Base-by-base conservation (phyloP, 2,888 invertebrate species). In the Melanargia galathea region DNA sequence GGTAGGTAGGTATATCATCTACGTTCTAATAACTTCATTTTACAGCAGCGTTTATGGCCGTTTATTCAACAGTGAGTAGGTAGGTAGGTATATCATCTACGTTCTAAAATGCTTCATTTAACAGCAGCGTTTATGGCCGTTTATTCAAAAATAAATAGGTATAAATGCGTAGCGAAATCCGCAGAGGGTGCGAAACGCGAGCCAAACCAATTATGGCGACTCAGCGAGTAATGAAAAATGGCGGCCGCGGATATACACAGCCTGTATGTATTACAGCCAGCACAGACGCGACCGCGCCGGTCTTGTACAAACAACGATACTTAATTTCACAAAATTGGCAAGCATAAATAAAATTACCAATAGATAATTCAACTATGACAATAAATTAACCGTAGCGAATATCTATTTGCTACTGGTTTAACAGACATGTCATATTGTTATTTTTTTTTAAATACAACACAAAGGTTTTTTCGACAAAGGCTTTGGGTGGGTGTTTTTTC, bases 181-280 rank as follows among this genome's bases (percentile, higher is more conserved):
- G 58, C 60, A 51, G 43, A 55, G 49, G 58, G 52, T 20, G 62
- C 62, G 63, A 62, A 62, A 67, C 59, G 56, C 56, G 59, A 68
- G 65, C 51, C 65, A 63, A 63, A 46, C 62, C 77, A 77, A 79
- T 82, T 75, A 81, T 80, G 70, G 76, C 70, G 75, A 71, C 75
- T 77, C 72, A 80, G 78, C 76, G 78, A 73, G 75, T 84, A 84
- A 85, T 84, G 83, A 81, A 83, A 85, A 75, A 76, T 76, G 75
- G 72, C 72, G 71, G 71, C 72, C 71, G 75, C 75, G 75, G 74
- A 76, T 74, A 74, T 71, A 2, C 5, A n/a, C 48, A 24, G 48
- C 48, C 48, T 69, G 71, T 56, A 5, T 26, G 24, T 26, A 26
- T 30, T 30, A 30, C n/a, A 30, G 68, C 30, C 35, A 18, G 49